A percentile compares a stretch with the other conserved stretches of the same genome.
These are phyloP conservation scores for Amphimallon solstitiale DNA, from an alignment of 2,888 invertebrate genomes.

Conservation along the genomic window DNA sequence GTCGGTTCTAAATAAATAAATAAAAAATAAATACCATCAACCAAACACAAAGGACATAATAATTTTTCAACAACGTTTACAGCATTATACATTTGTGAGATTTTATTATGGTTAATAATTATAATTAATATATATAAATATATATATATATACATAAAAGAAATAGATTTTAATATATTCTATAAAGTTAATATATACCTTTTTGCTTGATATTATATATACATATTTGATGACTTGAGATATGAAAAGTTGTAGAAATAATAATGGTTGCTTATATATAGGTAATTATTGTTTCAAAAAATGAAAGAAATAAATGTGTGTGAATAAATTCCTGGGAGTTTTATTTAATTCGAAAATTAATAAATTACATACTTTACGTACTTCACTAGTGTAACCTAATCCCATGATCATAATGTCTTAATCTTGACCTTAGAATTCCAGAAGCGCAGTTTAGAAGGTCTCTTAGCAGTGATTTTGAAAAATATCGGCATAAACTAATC, in stretches of 20 bases:
- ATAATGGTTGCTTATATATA: slow-evolving; percentile 46
- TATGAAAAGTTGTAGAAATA: slow-evolving; percentile 37
- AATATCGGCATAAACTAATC: too few relatives aligned
- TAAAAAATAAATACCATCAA: background rate
- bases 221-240: slow-evolving; percentile 19
- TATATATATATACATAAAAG: slow-evolving; percentile 33
- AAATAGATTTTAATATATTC: slow-evolving; percentile 57
- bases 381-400: too few relatives aligned
- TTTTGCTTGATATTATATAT: slow-evolving; percentile 40
- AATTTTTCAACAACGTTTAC: slow-evolving; percentile 43
- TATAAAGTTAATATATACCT: slow-evolving; percentile 48
- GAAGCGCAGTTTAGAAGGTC: too few relatives aligned
- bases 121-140: slow-evolving; percentile 45
- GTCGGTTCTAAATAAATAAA: slow-evolving; percentile 35
- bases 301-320: slow-evolving; percentile 46
- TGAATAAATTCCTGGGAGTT: slow-evolving; percentile 39
- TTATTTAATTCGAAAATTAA: slow-evolving; percentile 1
- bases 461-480: too few relatives aligned
- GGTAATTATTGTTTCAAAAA: slow-evolving; percentile 38
- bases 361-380: too few relatives aligned
- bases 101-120: slow-evolving; percentile 55
- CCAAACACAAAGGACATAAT: background rate
- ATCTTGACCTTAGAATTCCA: too few relatives aligned
- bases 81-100: slow-evolving; percentile 54
- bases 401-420: too few relatives aligned